These are phyloP conservation scores for Lampris incognitus DNA, from an alignment of 2,113 vertebrate species.

Conservation along the genomic window DNA sequence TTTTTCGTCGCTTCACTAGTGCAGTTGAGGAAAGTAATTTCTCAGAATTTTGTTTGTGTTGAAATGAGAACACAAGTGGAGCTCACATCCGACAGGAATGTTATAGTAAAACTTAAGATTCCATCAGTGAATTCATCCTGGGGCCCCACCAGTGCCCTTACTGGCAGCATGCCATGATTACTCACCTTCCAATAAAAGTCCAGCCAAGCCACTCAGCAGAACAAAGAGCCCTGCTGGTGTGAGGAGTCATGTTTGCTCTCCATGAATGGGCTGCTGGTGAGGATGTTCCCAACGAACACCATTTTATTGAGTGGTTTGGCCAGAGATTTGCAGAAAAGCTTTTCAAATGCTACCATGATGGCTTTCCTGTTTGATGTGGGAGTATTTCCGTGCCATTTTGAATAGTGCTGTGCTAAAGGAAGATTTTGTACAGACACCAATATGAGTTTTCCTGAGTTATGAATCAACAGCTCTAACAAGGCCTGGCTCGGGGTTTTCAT, in stretches of 20 bases:
- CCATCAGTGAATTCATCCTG: slow-evolving; percentile 5
- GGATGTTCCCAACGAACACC: slow-evolving; percentile 51
- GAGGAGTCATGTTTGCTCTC: slow-evolving; percentile 61
- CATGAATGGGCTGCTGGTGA: slow-evolving; percentile 66
- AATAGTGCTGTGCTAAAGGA: slow-evolving; percentile 41
- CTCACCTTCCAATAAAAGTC: slow-evolving; percentile 57
- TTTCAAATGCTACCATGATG: slow-evolving; percentile 61
- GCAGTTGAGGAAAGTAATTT: slow-evolving; percentile 41
- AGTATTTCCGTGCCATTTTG: slow-evolving; percentile 51
- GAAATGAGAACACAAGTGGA: slow-evolving; percentile 48
- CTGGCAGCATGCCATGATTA: slow-evolving; percentile 57
- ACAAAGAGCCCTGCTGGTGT: slow-evolving; percentile 52
- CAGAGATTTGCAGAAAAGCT: slow-evolving; percentile 56
- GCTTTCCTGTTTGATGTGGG: slow-evolving; percentile 55
- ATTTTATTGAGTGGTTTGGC: slow-evolving; percentile 57
- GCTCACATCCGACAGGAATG: slow-evolving; percentile 49
- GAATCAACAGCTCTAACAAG: slow-evolving; percentile 42
- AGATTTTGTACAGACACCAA: slow-evolving; percentile 60
- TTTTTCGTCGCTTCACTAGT: slow-evolving; percentile 49
- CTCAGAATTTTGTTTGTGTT: slow-evolving; percentile 44
- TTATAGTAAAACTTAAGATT: slow-evolving; percentile 16
- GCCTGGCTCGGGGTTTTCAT: slow-evolving; percentile 41
- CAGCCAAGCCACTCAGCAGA: slow-evolving; percentile 37
- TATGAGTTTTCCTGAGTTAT: slow-evolving; percentile 50
- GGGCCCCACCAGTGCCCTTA: slow-evolving; percentile 24